Evolutionary conservation across 2,113 vertebrate genomes (phyloP), one percentile per base, ranked within the genome.

Genomic region (Syrmaticus mikado): DNA sequence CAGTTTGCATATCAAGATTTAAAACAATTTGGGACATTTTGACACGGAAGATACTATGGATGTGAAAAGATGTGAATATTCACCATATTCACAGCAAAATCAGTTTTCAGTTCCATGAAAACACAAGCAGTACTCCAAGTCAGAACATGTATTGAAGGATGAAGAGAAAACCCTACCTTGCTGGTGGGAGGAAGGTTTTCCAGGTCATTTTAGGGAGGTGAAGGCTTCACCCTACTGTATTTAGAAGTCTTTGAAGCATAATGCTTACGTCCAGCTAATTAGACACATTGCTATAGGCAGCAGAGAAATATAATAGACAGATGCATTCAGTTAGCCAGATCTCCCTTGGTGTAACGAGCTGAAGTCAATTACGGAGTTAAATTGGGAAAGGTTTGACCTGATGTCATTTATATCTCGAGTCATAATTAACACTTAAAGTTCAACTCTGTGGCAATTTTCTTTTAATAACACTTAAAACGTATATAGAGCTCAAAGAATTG

Each of bases 341-440:
- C 73, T 93, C 86, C 95, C 81, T 57, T 64, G 82, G 78, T 89
- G 53, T n/a, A 91, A 67, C 0, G 2, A 95, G 81, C 55, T 89
- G 58, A 91, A 95, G 94, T 94, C 91, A 95, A 81, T 95, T 94
- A 91, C 4, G 2, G 85, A 97, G 85, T 86, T 94, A 95, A 94
- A 94, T 6, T 75, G 93, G 82, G 48, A 82, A 92, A 86, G 62
- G 75, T 92, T 82, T 95, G 96, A 96, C 94, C 93, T 81, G 73
- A 88, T 90, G 83, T 91, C 93, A 91, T 93, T 94, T 95, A 78
- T 85, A 90, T 92, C 85, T 94, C 2, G 0, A 94, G 87, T 78
- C 87, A 88, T 95, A 95, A 97, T 92, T 95, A 97, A 94, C 76
- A 78, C 92, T 91, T 92, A 91, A 92, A 94, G 87, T 85, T 94